Conservation (phyloP, 1,140 invertebrate species). For the Halyomorpha halys region DNA sequence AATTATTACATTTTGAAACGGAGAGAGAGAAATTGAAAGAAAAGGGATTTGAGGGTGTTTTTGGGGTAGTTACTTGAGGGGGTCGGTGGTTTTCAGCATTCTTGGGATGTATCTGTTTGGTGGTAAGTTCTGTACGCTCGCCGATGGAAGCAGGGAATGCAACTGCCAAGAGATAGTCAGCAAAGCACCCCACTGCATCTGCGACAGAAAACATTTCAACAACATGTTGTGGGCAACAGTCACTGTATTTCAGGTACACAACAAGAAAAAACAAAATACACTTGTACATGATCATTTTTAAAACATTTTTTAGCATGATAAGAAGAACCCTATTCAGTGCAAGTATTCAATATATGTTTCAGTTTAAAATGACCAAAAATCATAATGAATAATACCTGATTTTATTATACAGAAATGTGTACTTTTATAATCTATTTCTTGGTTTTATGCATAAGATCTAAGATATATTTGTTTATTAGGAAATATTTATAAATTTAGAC, state of each 20-base stretch:
- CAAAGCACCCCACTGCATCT: conserved; percentile 76
- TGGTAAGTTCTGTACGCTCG: conserved; percentile 97
- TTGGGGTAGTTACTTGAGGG: conserved; percentile 11
- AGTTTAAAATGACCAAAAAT: too few relatives aligned
- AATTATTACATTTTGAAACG: conserved; percentile 8
- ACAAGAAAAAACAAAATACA: conserved; percentile 14
- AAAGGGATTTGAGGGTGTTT: conserved; percentile 7
- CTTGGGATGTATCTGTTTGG: conserved; percentile 98
- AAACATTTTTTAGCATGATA: background rate
- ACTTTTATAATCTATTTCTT: too few relatives aligned
- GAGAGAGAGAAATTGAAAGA: conserved; percentile 19
- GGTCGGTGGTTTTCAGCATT: conserved; percentile 59
- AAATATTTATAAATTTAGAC: too few relatives aligned
- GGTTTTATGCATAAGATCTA: too few relatives aligned
- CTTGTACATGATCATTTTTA: background rate
- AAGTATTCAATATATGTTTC: too few relatives aligned
- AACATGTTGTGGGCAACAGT: conserved; percentile 91
- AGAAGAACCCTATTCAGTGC: background rate
- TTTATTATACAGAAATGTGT: too few relatives aligned
- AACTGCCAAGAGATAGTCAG: conserved; percentile 81
- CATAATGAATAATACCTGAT: too few relatives aligned
- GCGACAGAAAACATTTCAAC: conserved; percentile 95
- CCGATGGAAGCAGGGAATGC: conserved; percentile 75
- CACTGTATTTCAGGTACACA: conserved; percentile 91
- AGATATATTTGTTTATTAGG: too few relatives aligned